Percentiles rank a stretch among this genome's conserved stretches.
These are phyloP conservation scores for Palloptera scutellata DNA, from an alignment of 2,888 invertebrate species.

Conservation along the genomic window DNA sequence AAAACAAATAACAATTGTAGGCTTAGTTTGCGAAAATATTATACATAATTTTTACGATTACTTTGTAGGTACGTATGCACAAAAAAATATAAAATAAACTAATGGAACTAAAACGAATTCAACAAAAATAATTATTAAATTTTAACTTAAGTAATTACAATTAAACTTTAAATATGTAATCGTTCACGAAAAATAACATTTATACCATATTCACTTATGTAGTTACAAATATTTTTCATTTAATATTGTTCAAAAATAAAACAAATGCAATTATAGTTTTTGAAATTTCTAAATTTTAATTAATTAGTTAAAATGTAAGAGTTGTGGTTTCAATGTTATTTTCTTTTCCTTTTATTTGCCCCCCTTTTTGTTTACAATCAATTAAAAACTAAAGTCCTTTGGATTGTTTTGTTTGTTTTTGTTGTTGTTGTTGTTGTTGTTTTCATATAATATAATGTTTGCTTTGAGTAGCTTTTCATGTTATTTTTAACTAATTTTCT, in stretches of 20 bases:
- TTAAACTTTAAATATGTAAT: constrained; percentile 12
- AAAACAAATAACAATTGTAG: constrained; percentile 10
- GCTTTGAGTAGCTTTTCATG: constrained; percentile 30
- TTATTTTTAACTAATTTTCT: constrained; percentile 18
- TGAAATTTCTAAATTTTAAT: too few species aligned
- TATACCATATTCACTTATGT: too few species aligned
- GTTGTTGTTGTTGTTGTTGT: constrained; percentile 36
- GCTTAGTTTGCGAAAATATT: background rate
- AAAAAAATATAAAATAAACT: constrained; percentile 20
- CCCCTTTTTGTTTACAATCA: constrained; percentile 28
- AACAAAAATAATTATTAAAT: constrained; percentile 29
- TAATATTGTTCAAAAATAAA: too few species aligned
- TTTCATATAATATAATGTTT: too few species aligned
- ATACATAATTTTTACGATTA: constrained; percentile 6
- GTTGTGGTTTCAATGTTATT: background rate
- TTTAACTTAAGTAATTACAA: constrained; percentile 7
- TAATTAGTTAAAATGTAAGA: too few species aligned
- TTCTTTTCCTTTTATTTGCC: background rate
- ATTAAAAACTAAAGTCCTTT: constrained; percentile 59
- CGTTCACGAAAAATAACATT: too few species aligned
- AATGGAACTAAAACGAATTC: constrained; percentile 29
- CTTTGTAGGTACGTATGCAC: background rate
- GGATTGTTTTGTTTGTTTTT: constrained; percentile 52
- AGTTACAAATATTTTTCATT: too few species aligned
- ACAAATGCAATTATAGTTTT: too few species aligned